Percentiles rank a stretch among this genome's conserved stretches.
Conservation (phyloP, 1,140 invertebrate genomes). For the Musca domestica region DNA sequence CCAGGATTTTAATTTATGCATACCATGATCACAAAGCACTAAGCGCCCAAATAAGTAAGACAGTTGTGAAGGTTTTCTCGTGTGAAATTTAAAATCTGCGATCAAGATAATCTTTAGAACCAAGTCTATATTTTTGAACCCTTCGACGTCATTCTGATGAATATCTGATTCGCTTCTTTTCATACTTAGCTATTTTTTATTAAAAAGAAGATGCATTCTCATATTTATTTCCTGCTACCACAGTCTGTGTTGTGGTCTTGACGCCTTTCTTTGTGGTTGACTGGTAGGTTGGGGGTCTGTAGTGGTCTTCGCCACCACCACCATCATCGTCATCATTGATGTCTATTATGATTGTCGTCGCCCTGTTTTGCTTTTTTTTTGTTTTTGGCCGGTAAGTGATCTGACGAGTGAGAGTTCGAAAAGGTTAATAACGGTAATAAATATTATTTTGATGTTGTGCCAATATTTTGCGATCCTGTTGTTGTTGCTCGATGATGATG, state of each 20-base stretch:
- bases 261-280: background rate
- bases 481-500: too few relatives aligned
- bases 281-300: background rate
- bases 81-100: too few relatives aligned
- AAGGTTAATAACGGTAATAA: conserved; percentile 22
- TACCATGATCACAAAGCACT: too few relatives aligned
- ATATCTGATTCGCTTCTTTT: too few relatives aligned
- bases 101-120: too few relatives aligned
- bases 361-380: background rate
- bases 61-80: too few relatives aligned
- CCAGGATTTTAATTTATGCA: too few relatives aligned
- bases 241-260: background rate
- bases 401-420: conserved; percentile 16
- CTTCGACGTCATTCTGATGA: too few relatives aligned
- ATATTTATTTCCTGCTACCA: background rate
- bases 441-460: conserved; percentile 10
- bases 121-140: too few relatives aligned
- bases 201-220: background rate
- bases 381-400: conserved; percentile 5
- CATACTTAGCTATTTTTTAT: too few relatives aligned
- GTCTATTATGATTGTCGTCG: background rate
- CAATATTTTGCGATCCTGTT: too few relatives aligned
- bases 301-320: background rate
- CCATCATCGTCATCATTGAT: background rate
- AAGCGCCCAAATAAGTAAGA: too few relatives aligned